Evolutionary conservation across 2,888 invertebrate species (phyloP), one percentile per base, ranked within the genome.

Genomic region (Marasmarcha lunaedactyla): DNA sequence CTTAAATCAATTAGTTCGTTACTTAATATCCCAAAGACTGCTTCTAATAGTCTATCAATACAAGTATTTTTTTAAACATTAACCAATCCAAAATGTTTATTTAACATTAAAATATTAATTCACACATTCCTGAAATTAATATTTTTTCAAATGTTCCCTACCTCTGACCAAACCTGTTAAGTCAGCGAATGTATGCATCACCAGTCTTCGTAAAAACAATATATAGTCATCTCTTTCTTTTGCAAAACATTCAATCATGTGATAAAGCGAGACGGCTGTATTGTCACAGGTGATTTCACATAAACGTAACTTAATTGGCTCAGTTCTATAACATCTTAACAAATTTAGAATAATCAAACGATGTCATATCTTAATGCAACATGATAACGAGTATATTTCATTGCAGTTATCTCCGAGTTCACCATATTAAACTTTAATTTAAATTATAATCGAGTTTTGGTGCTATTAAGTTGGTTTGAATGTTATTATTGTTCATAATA

Each of bases 161-260:
- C 57, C 47, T 45, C 71, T 66, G 60, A 38, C 42, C 54, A 67
- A 77, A 81, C 77, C 72, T 71, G 78, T 79, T 76, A 69, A 77
- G 69, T 77, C 73, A 70, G 71, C 68, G 63, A 68, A 69, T 65
- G 68, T 64, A 64, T 68, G 65, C 60, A 58, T 51, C 55, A 62
- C 66, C 58, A 60, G 50, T 52, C 54, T 53, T 45, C 42, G 44
- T 48, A 48, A 39, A 42, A 37, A 26, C 39, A 47, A 66, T 56
- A 37, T 54, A 62, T 56, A 53, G 7, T 46, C 27, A 15, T 63
- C 73, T 63, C 63, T 50, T 47, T 74, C 57, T n/a, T 44, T 45
- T 63, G 39, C 43, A 30, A 39, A 40, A 33, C 36, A 35, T 49
- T 39, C 26, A 40, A 39, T 37, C 45, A 43, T 7, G 38, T 11